phyloP scores from a whole-genome alignment of 1,140 invertebrate genomes.

The Maconellicoccus hirsutus region DNA sequence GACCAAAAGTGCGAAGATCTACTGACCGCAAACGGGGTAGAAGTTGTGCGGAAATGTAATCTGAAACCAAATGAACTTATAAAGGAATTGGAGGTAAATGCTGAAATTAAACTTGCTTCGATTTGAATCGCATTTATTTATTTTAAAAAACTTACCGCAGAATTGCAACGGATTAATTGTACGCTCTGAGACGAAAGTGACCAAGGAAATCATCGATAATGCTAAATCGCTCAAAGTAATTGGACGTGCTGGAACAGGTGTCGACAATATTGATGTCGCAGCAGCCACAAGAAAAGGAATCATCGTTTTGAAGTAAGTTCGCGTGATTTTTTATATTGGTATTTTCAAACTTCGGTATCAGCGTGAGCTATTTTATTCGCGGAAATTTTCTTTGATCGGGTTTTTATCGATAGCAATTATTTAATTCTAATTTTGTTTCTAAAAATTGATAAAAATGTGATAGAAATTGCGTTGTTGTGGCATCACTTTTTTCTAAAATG shows the following conservation, averaged over 20 bases:
- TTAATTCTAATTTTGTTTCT: too few relatives aligned
- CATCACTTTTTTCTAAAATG: too few relatives aligned
- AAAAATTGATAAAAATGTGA: too few relatives aligned
- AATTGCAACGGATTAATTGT: conserved; percentile 81
- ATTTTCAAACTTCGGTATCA: too few relatives aligned
- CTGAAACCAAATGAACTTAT: conserved; percentile 71
- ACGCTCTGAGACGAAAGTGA: conserved; percentile 91
- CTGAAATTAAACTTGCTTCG: background rate
- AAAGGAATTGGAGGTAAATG: conserved; percentile 67
- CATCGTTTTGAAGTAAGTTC: conserved; percentile 84
- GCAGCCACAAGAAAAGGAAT: conserved; percentile 76
- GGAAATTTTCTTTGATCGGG: too few relatives aligned
- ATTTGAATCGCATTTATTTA: background rate
- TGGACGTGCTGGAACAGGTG: conserved; percentile 89
- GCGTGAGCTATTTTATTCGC: too few relatives aligned
- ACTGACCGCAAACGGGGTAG: conserved; percentile 60
- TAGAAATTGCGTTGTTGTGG: too few relatives aligned
- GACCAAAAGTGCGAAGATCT: conserved; percentile 72
- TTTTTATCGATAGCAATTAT: too few relatives aligned
- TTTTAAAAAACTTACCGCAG: background rate
- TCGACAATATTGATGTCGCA: conserved; percentile 90
- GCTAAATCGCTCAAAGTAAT: conserved; percentile 66
- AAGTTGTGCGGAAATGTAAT: conserved; percentile 70
- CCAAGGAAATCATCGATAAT: conserved; percentile 74
- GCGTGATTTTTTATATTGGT: too few relatives aligned